A percentile compares a stretch with the other conserved stretches of the same genome.
Conservation (phyloP, 2,113 vertebrate species). For the Ophthalmolycus amberensis region DNA sequence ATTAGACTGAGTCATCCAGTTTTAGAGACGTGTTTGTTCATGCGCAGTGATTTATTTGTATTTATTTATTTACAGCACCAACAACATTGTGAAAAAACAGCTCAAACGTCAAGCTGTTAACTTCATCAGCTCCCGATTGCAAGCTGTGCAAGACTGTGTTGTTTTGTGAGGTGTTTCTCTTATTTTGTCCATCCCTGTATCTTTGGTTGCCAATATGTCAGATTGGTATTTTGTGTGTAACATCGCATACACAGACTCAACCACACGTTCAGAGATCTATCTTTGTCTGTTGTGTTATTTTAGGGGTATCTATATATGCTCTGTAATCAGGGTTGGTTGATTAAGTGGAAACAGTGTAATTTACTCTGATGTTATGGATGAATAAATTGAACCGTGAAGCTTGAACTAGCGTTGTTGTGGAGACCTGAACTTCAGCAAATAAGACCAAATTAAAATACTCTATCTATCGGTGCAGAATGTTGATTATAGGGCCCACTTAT, state of each 20-base stretch:
- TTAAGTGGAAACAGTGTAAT: neutral
- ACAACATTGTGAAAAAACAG: neutral
- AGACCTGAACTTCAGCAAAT: neutral
- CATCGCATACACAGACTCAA: neutral
- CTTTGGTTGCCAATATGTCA: neutral
- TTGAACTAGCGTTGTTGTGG: slow-evolving; percentile 6
- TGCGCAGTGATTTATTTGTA: neutral
- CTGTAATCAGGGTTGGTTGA: slow-evolving; percentile 4
- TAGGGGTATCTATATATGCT: neutral
- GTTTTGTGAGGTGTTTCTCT: slow-evolving; percentile 1
- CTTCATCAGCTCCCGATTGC: neutral
- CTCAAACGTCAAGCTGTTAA: neutral
- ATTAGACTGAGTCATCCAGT: neutral
- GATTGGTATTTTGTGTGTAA: neutral
- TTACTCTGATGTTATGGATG: neutral
- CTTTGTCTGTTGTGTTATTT: neutral
- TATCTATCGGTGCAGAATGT: neutral
- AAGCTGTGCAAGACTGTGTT: neutral
- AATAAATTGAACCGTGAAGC: neutral
- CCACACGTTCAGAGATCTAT: neutral
- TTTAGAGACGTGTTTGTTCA: slow-evolving; percentile 8
- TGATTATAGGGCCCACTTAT: neutral
- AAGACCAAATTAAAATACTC: neutral
- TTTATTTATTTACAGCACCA: neutral
- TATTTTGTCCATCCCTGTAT: neutral